Evolutionary conservation across 2,113 vertebrate genomes (phyloP), one percentile per base, ranked within the genome.

Genomic region (Dryoscopus gambensis): DNA sequence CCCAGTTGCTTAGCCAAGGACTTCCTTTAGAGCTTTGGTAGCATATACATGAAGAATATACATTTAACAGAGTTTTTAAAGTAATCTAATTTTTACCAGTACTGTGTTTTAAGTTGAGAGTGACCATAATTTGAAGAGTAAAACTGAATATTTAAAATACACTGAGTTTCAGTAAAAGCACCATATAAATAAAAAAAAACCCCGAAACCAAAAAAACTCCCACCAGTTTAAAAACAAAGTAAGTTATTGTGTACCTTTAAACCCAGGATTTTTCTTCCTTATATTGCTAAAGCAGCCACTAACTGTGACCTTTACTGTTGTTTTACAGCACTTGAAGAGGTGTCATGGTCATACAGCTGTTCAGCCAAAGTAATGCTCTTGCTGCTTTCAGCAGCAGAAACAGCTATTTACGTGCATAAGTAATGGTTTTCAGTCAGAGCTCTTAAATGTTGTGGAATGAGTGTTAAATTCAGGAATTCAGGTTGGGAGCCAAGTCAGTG

Each of bases 401-500:
- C 17, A 78, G 84, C 50, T 82, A 62, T 49, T 82, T 63, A 65
- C 27, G 7, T 80, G 59, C 31, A 44, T 60, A 83, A 92, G 65
- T 52, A 81, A 78, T 39, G 12, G 50, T 30, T 85, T 84, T 69
- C 87, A 87, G 84, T 84, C 78, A 84, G 59, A 77, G 30, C 71
- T 87, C 70, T 91, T 77, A 67, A 80, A 81, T n/a, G 15, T 9
- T 78, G 57, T 75, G 76, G 83, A 94, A 90, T 78, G 88, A 86
- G 90, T 19, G 44, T 68, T 70, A 84, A 94, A 90, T 59, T 84
- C 75, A 92, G 92, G 95, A 96, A 96, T 96, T 77, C 44, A 11
- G 6, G 9, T 56, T 46, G 52, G 42, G 39, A 93, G 92, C 92
- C 93, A 95, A 90, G 85, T 25, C 73, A 90, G 50, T 46, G 62